Evolutionary conservation across 2,888 invertebrate species (phyloP), one percentile per base, ranked within the genome.

Genomic region (Pemphredon lugubris): DNA sequence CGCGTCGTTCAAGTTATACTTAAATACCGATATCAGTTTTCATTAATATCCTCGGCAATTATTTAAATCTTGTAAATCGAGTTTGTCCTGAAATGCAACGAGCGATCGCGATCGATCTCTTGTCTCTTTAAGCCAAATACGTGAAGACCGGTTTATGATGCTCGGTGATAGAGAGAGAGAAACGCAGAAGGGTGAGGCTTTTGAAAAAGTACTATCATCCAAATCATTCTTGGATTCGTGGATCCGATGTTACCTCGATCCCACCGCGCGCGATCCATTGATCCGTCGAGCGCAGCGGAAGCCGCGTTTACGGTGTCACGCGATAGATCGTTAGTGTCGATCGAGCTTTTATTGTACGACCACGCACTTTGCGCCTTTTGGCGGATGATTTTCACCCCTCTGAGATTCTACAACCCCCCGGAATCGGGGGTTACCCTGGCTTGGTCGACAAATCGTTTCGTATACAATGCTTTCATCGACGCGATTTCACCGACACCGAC

Each of bases 271-370:
- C 13, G 37, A 53, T 66, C 57, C 42, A 23, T 20, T 47, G n/a
- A 14, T 1, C 37, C 0, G 3, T 37, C 20, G 50, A 32, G 20
- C 37, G 32, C 6, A 1, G n/a, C 39, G 18, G 13, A 14, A 23
- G 18, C 37, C 34, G 47, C 54, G 44, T 61, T 51, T 63, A n/a
- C 55, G 45, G 37, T 63, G n/a, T 64, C 48, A 67, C 72, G 51
- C 37, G 34, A 59, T 57, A 55, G 61, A 55, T 59, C 44, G 13
- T 50, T 26, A 16, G 14, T 23, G 13, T 7, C 20, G 21, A 20
- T 37, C 16, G 55, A 40, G 51, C 66, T 60, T 42, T 18, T 40
- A 60, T 57, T 73, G 63, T 64, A 32, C 40, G 48, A 16, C n/a
- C 20, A 11, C n/a, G 11, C 13, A 53, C 53, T 20, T 23, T 26